Conservation (phyloP, 2,797 vertebrate genomes). For the Notamacropus eugenii region DNA sequence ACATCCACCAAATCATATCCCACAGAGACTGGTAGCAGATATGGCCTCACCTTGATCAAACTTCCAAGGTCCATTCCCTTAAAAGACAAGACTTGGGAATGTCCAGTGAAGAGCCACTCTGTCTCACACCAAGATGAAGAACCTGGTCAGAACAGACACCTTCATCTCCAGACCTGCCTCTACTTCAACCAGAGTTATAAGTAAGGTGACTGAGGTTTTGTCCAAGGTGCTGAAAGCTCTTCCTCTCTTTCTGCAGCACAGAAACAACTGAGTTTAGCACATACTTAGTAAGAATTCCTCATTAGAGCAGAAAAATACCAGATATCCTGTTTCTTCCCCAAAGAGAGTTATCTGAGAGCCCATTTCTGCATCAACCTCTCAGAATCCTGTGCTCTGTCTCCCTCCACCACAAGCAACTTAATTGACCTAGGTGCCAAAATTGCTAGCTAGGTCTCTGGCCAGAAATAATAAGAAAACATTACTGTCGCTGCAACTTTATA, state of each 20-base stretch:
- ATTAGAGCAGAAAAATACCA: neutral
- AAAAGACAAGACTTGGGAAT: neutral
- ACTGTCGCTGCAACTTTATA: neutral
- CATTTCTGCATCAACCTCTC: neutral
- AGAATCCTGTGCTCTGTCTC: neutral
- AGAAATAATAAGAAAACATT: conserved; percentile 6
- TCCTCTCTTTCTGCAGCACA: neutral
- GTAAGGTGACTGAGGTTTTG: neutral
- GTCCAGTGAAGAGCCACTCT: neutral
- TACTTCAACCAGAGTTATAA: neutral
- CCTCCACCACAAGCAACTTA: neutral
- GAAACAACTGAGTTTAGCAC: neutral
- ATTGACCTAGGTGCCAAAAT: neutral
- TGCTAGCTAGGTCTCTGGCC: neutral
- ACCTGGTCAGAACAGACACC: neutral
- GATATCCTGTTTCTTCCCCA: neutral
- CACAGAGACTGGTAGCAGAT: neutral
- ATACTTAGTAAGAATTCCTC: neutral
- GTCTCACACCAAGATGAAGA: neutral
- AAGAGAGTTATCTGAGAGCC: neutral
- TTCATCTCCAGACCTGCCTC: neutral
- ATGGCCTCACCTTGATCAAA: neutral
- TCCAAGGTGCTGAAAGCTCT: neutral
- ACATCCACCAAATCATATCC: neutral
- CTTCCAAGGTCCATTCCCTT: neutral